Base-by-base conservation (phyloP, 2,888 invertebrate species). In the Scaptodrosophila latifasciaeformis region DNA sequence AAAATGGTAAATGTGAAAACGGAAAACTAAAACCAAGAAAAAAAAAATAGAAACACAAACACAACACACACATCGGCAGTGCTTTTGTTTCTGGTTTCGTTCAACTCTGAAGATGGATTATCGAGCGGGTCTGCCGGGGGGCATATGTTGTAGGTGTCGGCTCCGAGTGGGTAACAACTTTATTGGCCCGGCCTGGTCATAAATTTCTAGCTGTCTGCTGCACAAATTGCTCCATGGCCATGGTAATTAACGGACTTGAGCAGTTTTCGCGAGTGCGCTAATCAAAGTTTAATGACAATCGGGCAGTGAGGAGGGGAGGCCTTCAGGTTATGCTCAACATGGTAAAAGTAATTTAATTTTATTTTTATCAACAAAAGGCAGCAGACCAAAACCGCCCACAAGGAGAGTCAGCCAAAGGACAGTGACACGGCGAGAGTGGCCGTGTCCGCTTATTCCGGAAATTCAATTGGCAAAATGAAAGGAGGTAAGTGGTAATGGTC, bases 271-370 rank as follows among this genome's bases (percentile, higher is more conserved):
- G 31, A 31, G 48, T 17, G 40, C 40, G 27, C 48, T 49, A 49
- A 49, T 49, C 48, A 49, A 48, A 40, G 48, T 40, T 49, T 49
- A 40, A 49, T 49, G 40, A 40, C 43, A 13, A 40, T n/a, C 13
- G 43, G 43, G n/a, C 12, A 21, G 12, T 43, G 43, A 6, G 1
- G 13, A 10, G 7, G 12, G 2, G 2, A n/a, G 15, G 15, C 15
- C 13, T 21, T 42, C 10, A 17, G 3, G 13, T n/a, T n/a, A n/a
- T n/a, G n/a, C n/a, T n/a, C n/a, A n/a, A n/a, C n/a, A n/a, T n/a
- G n/a, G n/a, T 42, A 21, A 21, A 21, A 42, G 24, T 42, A 42
- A 42, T 21, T 42, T 21, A 18, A 42, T 42, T 19, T 31, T 2
- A 42, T 21, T 42, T 21, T 42, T 21, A 18, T 39, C 39, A 39